These are phyloP conservation scores for Dryadula phaetusa DNA, from an alignment of 2,888 invertebrate species.

Conservation along the genomic window DNA sequence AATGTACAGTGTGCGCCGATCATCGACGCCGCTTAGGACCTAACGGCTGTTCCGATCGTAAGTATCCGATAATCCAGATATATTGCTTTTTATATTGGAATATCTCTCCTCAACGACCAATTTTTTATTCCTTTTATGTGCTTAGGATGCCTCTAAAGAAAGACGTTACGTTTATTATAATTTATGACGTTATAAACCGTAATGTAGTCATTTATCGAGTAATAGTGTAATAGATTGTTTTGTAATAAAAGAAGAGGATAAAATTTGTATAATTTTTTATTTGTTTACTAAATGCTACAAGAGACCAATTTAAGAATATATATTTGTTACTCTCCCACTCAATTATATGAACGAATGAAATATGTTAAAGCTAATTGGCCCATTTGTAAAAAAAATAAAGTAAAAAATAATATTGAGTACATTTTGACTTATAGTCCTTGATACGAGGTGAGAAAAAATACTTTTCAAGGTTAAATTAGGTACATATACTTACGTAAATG, in stretches of 20 bases:
- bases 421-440: too few species aligned
- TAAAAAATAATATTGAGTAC: background rate
- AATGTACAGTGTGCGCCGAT: constrained; percentile 92
- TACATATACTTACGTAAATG: background rate
- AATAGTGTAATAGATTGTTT: background rate
- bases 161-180: constrained; percentile 37
- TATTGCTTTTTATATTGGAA: constrained; percentile 43
- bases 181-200: constrained; percentile 28
- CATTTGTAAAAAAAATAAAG: background rate
- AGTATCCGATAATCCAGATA: constrained; percentile 54
- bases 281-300: constrained; percentile 8
- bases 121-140: constrained; percentile 38
- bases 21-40: constrained; percentile 91
- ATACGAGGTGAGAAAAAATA: background rate
- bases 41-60: constrained; percentile 84
- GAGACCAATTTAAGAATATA: background rate
- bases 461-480: background rate
- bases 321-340: background rate
- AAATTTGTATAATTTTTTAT: background rate
- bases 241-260: background rate
- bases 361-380: constrained; percentile 14
- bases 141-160: constrained; percentile 27
- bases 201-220: constrained; percentile 16
- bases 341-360: constrained; percentile 8
- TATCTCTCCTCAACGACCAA: constrained; percentile 33